phyloP scores from a whole-genome alignment of 2,888 invertebrate genomes.

The Acanthococcus lagerstroemiae region DNA sequence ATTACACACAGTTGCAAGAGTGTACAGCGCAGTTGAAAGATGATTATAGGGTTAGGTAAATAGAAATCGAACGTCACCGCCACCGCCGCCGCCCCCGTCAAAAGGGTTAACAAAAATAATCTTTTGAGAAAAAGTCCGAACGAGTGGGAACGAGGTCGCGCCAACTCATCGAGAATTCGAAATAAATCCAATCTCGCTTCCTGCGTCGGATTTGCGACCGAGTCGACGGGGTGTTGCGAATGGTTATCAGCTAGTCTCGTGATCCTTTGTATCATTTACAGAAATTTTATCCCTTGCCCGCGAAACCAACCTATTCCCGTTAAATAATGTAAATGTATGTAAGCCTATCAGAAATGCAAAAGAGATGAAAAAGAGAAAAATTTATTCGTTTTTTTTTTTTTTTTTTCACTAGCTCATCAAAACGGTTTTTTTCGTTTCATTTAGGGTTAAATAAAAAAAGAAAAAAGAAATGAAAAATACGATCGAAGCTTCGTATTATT shows the following conservation, averaged over 20 bases:
- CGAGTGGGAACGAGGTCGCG: conserved; percentile 16
- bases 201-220: conserved; percentile 12
- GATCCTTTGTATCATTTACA: conserved; percentile 30
- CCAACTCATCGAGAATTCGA: conserved; percentile 28
- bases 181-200: conserved; percentile 27
- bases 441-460: background rate
- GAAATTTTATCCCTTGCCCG: conserved; percentile 16
- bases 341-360: conserved; percentile 30
- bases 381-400: conserved; percentile 8
- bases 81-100: no score
- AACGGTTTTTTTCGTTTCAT: conserved; percentile 14
- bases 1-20: background rate
- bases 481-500: background rate
- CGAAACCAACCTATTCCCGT: conserved; percentile 5
- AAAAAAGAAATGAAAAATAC: background rate
- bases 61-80: conserved; percentile 25
- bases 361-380: conserved; percentile 19
- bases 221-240: conserved; percentile 18
- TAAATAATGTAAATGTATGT: conserved; percentile 28
- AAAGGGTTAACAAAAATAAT: conserved; percentile 25
- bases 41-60: conserved; percentile 18
- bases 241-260: conserved; percentile 7
- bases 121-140: conserved; percentile 15
- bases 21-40: background rate
- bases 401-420: conserved; percentile 23